These are phyloP conservation scores for Orestias chungarensis DNA, from an alignment of 2,797 vertebrate species.

Conservation along the genomic window DNA sequence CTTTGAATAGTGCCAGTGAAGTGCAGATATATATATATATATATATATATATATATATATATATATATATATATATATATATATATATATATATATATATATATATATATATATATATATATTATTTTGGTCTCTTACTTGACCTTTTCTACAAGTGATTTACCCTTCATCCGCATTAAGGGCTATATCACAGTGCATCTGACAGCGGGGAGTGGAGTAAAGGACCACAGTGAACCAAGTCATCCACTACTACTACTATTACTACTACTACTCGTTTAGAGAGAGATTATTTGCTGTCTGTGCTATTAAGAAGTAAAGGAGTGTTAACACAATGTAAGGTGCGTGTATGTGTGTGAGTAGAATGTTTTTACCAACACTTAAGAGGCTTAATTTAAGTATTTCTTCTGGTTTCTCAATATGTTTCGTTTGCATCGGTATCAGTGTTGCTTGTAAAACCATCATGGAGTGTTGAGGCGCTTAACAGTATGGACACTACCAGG, in stretches of 20 bases:
- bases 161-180: constrained; percentile 83
- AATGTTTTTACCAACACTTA: constrained; percentile 64
- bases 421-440: constrained; percentile 42
- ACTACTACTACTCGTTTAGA: constrained; percentile 48
- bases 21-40: constrained; percentile 64
- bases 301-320: constrained; percentile 51
- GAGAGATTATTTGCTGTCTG: constrained; percentile 59
- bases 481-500: constrained; percentile 48
- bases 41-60: constrained; percentile 59
- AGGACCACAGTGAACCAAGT: constrained; percentile 63
- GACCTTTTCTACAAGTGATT: constrained; percentile 78
- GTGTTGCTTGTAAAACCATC: constrained; percentile 42
- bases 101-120: constrained; percentile 41
- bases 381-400: constrained; percentile 41
- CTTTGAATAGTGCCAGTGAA: constrained; percentile 77
- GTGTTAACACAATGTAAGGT: constrained; percentile 50
- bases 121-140: constrained; percentile 40
- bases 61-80: constrained; percentile 59
- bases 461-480: constrained; percentile 45
- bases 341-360: constrained; percentile 40
- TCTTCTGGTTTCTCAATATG: constrained; percentile 20
- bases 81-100: constrained; percentile 59
- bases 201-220: constrained; percentile 57
- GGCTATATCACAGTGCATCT: constrained; percentile 81
- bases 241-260: constrained; percentile 55